Conservation (phyloP, 2,113 vertebrate species). For the Choloepus hoffmanni region DNA sequence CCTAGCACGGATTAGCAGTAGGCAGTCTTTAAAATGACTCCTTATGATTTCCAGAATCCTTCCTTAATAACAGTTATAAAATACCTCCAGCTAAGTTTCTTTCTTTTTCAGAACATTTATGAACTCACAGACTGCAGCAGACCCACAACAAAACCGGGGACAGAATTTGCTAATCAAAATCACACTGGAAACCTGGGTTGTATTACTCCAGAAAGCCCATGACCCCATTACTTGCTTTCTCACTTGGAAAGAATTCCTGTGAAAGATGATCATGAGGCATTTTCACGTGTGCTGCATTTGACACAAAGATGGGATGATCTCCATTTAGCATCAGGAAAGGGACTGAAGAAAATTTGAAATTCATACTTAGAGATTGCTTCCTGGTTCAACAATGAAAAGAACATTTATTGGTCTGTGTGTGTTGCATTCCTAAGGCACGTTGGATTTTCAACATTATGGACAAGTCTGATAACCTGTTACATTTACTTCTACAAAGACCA, state of each 20-base stretch:
- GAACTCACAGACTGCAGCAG: not conserved
- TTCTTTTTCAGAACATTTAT: conserved; percentile 31
- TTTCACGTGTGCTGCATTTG: conserved; percentile 46
- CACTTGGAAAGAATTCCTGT: conserved; percentile 72
- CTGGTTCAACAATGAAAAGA: not conserved
- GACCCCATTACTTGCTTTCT: conserved; percentile 56
- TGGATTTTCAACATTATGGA: not conserved
- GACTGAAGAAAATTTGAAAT: not conserved
- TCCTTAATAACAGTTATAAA: not conserved
- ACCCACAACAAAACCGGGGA: not conserved
- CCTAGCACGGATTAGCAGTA: not conserved
- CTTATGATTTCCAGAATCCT: not conserved
- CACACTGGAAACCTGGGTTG: conserved; percentile 61
- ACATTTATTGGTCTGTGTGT: not conserved
- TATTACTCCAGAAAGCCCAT: conserved; percentile 36
- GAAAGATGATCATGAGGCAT: conserved; percentile 59
- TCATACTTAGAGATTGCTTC: not conserved
- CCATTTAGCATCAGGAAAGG: conserved; percentile 13
- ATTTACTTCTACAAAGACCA: not conserved
- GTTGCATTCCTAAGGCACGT: not conserved
- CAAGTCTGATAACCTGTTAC: not conserved
- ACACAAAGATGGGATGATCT: conserved; percentile 22
- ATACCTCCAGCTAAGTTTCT: not conserved
- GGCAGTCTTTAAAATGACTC: not conserved
- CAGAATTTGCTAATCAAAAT: conserved; percentile 66